phyloP scores from a whole-genome alignment of 1,140 invertebrate species.

The Hycleus cichorii region DNA sequence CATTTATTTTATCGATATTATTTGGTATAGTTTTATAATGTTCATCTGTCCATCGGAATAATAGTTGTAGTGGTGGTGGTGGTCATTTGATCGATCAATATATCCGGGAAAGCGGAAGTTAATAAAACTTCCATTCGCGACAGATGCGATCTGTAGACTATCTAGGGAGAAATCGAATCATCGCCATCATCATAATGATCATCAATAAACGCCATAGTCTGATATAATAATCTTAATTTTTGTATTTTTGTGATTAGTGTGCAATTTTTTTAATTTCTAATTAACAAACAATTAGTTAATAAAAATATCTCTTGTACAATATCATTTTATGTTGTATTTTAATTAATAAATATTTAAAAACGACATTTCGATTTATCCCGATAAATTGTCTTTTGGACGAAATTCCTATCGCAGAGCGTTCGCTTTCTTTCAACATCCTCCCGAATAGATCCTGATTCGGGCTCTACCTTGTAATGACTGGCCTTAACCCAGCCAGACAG shows the following conservation, averaged over 20 bases:
- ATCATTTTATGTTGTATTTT: conserved; percentile 9
- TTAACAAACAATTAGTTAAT: too few relatives aligned
- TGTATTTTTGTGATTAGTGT: too few relatives aligned
- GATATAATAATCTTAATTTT: too few relatives aligned
- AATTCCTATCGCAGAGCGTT: neutral
- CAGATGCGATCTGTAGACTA: too few relatives aligned
- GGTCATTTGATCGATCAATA: neutral
- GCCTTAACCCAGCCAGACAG: conserved; percentile 39
- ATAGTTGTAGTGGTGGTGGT: neutral
- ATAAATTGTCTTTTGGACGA: neutral
- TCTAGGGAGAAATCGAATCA: too few relatives aligned
- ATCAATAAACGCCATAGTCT: too few relatives aligned
- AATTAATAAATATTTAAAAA: neutral
- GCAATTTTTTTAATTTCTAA: too few relatives aligned
- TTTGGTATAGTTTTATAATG: neutral
- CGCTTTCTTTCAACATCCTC: neutral
- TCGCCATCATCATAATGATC: too few relatives aligned
- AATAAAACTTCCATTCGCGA: too few relatives aligned
- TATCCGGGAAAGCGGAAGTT: conserved; percentile 1
- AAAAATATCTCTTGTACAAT: neutral
- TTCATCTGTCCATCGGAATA: neutral
- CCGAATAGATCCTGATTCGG: neutral
- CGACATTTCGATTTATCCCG: neutral
- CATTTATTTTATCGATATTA: neutral
- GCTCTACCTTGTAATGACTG: conserved; percentile 32